These are phyloP conservation scores for Brachionus paranguensis DNA, from an alignment of 1,140 invertebrate genomes.

Conservation along the genomic window DNA sequence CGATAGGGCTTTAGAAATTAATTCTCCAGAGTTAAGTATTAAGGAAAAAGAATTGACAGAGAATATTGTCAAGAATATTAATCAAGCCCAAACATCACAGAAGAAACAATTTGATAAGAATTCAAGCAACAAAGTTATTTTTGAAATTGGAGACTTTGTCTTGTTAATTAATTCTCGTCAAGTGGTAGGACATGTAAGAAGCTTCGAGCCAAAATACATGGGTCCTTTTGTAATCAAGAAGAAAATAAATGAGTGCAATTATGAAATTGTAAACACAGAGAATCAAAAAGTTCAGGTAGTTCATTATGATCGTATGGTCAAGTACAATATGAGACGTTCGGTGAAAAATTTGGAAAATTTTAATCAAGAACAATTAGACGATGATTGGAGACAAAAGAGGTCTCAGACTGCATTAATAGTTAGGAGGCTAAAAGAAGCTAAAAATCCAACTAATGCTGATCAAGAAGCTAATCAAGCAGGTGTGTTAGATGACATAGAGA, in stretches of 20 bases:
- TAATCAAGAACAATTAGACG: not conserved
- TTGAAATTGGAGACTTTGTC: not conserved
- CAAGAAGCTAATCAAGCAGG: not conserved
- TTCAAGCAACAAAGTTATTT: not conserved
- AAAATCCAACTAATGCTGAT: not conserved
- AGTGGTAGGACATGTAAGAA: not conserved
- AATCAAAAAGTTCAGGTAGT: not conserved
- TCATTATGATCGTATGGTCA: not conserved
- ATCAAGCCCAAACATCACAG: not conserved
- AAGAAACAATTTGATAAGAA: not conserved
- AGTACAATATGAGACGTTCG: not conserved
- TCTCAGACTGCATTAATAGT: not conserved
- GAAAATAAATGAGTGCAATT: not conserved
- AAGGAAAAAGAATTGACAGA: not conserved
- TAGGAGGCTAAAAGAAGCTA: not conserved
- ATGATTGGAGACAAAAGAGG: not conserved
- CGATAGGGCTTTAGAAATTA: not conserved
- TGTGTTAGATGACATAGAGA: not conserved
- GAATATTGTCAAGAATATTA: not conserved
- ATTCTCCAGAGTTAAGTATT: not conserved
- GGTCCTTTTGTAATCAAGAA: not conserved
- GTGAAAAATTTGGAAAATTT: not conserved
- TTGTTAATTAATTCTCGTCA: not conserved
- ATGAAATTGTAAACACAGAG: not conserved
- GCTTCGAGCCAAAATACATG: not conserved